Evolutionary conservation across 2,113 vertebrate genomes (phyloP), one percentile per base, ranked within the genome.

Genomic region (Reinhardtius hippoglossoides): DNA sequence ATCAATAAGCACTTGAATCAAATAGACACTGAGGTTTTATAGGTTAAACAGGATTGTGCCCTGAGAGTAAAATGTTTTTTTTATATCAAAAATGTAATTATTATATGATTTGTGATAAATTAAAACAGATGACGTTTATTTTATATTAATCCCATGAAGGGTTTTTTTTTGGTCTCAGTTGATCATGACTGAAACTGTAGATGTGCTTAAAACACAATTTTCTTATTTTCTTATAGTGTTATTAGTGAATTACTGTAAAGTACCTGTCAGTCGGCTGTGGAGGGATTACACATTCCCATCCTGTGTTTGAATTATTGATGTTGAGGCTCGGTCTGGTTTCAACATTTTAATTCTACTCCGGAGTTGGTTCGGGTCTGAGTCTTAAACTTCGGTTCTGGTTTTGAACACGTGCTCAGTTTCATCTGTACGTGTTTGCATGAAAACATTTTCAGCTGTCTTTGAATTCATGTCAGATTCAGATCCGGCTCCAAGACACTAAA

Each of bases 1-100:
- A 67, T 90, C 77, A 67, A 67, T 82, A 82, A 76, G 65, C 63
- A 65, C 18, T 50, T 50, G 3, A 18, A 50, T 50, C 15, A 54
- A 54, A 21, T 9, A 20, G 50, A 21, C n/a, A 21, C 14, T 2
- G 52, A 48, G 13, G 67, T 3, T 44, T 69, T 40, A 46, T 0
- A 26, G 21, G 12, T 67, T 18, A 40, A 6, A 50, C 3, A 13
- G 35, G 15, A 23, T 23, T 65, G 9, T 46, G 18, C 18, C 68
- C 1, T 37, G 10, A 46, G 5, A 35, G 13, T 4, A 1, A 52
- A 59, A 71, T 14, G 13, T 37, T 37, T 37, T 37, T 9, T 37
- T 2, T 9, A 37, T 9, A 9, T 1, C 35, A 52, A n/a, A 27
- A 18, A 50, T 5, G 15, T 52, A 52, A 12, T 52, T 52, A 52